These are phyloP conservation scores for Liparis tanakae DNA, from an alignment of 2,797 vertebrate species.

Conservation along the genomic window DNA sequence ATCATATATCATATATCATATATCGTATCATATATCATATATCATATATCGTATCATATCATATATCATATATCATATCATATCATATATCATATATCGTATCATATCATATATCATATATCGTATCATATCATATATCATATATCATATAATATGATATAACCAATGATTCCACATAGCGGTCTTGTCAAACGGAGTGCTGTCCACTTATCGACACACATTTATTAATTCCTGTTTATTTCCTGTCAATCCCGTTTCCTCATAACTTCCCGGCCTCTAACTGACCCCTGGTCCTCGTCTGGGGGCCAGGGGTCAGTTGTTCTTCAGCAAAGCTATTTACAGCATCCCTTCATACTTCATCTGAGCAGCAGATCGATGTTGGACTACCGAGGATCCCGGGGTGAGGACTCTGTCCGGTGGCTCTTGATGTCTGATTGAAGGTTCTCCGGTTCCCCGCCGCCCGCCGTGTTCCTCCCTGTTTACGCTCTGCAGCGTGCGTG, in stretches of 20 bases:
- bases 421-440: not conserved
- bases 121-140: no score
- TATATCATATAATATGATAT: no score
- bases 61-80: no score
- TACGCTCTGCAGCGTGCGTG: conserved; percentile 38
- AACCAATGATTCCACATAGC: no score
- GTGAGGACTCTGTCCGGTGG: conserved; percentile 15
- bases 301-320: conserved; percentile 3
- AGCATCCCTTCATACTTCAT: conserved; percentile 5
- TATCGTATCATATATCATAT: no score
- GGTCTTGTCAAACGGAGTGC: not conserved
- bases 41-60: no score
- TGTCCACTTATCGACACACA: not conserved
- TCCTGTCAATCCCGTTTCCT: not conserved
- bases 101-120: no score
- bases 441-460: conserved; percentile 26
- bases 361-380: conserved; percentile 23
- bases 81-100: no score
- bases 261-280: not conserved
- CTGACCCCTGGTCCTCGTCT: conserved; percentile 7
- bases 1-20: no score
- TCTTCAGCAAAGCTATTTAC: conserved; percentile 17
- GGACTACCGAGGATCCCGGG: conserved; percentile 25
- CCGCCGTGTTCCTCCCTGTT: conserved; percentile 35
- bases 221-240: not conserved